Percentiles rank a stretch among this genome's conserved stretches.
These are phyloP conservation scores for Lophius piscatorius DNA, from an alignment of 2,113 vertebrate genomes.

Conservation along the genomic window DNA sequence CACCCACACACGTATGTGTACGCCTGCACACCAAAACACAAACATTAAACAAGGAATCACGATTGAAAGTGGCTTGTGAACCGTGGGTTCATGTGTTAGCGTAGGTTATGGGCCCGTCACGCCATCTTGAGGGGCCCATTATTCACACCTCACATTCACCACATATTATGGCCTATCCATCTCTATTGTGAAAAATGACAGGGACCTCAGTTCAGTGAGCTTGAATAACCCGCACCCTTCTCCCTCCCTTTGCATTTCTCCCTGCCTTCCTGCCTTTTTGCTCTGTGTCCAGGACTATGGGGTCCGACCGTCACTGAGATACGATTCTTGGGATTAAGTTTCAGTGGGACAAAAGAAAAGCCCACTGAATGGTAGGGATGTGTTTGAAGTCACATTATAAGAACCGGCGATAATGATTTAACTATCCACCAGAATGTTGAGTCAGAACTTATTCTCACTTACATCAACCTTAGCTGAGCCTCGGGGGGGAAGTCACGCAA, in stretches of 20 bases:
- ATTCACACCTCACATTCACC: slow-evolving; percentile 66
- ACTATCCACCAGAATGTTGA: slow-evolving; percentile 46
- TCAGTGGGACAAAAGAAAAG: slow-evolving; percentile 61
- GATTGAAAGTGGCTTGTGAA: slow-evolving; percentile 49
- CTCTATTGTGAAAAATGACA: slow-evolving; percentile 68
- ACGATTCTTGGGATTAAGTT: slow-evolving; percentile 70
- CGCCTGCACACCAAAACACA: background rate
- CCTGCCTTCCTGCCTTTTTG: background rate
- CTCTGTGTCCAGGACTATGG: slow-evolving; percentile 61
- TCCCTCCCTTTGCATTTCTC: slow-evolving; percentile 1
- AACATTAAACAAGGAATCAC: slow-evolving; percentile 64
- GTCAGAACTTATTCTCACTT: slow-evolving; percentile 73
- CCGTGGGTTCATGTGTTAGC: slow-evolving; percentile 57
- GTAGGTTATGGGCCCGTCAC: slow-evolving; percentile 63
- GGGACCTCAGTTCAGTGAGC: slow-evolving; percentile 56
- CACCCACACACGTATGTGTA: background rate
- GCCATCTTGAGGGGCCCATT: slow-evolving; percentile 57
- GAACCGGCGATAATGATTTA: slow-evolving; percentile 14
- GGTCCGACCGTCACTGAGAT: slow-evolving; percentile 70
- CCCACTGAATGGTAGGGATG: slow-evolving; percentile 64
- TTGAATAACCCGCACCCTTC: slow-evolving; percentile 38
- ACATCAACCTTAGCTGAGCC: slow-evolving; percentile 55
- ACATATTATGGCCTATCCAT: slow-evolving; percentile 64
- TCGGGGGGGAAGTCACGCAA: slow-evolving; percentile 29
- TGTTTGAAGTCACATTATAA: slow-evolving; percentile 9